Evolutionary conservation across 37 sponge, comb jelly and placozoan genomes (phyloP).

Genomic region (Cladorhizidae sp.): DNA sequence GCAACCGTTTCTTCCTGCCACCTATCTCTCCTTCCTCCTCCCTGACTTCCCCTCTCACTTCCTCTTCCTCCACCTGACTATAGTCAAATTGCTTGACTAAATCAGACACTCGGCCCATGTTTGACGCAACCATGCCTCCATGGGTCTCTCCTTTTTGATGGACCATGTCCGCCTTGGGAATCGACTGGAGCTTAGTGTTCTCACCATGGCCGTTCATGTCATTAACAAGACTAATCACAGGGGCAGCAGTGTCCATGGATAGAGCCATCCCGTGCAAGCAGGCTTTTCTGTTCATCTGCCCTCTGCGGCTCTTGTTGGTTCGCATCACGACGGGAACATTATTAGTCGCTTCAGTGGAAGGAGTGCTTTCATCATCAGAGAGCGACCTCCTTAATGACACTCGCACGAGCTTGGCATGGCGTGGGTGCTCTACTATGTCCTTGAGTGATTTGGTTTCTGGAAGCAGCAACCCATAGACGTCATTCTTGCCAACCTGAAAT

Average conservation of each 20-base stretch:
- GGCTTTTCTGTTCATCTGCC: conserved; percentile 23
- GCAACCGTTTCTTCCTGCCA: neutral
- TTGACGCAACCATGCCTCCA: neutral
- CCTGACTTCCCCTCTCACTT: neutral
- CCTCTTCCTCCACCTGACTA: neutral
- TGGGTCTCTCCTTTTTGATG: neutral
- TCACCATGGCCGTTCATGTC: conserved; percentile 18
- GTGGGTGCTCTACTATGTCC: neutral
- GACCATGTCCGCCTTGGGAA: neutral
- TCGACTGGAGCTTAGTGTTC: conserved; percentile 1
- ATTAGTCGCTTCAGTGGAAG: neutral
- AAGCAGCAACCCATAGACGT: conserved; percentile 41
- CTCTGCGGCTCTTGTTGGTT: neutral
- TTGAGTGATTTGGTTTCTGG: conserved; percentile 11
- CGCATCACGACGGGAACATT: neutral
- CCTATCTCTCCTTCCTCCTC: neutral
- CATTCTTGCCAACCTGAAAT: neutral
- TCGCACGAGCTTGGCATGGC: neutral
- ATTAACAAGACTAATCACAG: neutral
- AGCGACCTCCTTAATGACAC: neutral
- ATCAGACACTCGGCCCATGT: conserved; percentile 23
- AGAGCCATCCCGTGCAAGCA: conserved; percentile 10
- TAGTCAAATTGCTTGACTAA: conserved; percentile 13
- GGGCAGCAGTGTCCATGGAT: neutral
- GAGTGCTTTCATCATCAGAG: neutral